A percentile compares a stretch with the other conserved stretches of the same genome.
Evolutionary conservation across 2,888 invertebrate genomes (phyloP).

Genomic region (Micoletzkya japonica): DNA sequence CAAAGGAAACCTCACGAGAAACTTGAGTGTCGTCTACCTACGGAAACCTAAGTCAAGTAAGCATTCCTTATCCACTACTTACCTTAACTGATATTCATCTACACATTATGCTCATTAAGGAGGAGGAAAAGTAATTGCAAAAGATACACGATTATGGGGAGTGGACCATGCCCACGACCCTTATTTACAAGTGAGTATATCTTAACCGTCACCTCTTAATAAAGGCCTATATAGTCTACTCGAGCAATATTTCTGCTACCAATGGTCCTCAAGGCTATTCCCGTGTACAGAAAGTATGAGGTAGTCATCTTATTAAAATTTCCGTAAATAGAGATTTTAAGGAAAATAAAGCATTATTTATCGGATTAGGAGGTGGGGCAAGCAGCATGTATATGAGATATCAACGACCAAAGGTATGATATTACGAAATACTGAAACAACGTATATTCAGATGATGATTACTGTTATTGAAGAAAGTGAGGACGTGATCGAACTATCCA

Average conservation of each 20-base stretch:
- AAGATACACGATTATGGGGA: slow-evolving; percentile 16
- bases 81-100: background rate
- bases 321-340: background rate
- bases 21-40: slow-evolving; percentile 18
- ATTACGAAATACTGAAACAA: background rate
- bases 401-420: slow-evolving; percentile 21
- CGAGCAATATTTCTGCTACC: slow-evolving; percentile 10
- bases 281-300: slow-evolving; percentile 20
- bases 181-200: slow-evolving; percentile 4
- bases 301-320: background rate
- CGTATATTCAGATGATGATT: slow-evolving; percentile 13
- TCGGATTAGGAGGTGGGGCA: slow-evolving; percentile 3
- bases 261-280: slow-evolving; percentile 3
- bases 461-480: slow-evolving; percentile 15
- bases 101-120: background rate
- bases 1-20: no score
- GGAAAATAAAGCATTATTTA: slow-evolving; percentile 4
- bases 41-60: slow-evolving; percentile 5
- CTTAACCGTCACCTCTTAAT: background rate
- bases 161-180: slow-evolving; percentile 23
- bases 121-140: background rate
- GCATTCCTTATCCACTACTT: background rate
- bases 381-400: slow-evolving; percentile 20
- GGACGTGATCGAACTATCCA: slow-evolving; percentile 20
- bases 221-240: background rate